These are phyloP conservation scores for Chrysolina oricalcia DNA, from an alignment of 2,888 invertebrate species.

Conservation along the genomic window DNA sequence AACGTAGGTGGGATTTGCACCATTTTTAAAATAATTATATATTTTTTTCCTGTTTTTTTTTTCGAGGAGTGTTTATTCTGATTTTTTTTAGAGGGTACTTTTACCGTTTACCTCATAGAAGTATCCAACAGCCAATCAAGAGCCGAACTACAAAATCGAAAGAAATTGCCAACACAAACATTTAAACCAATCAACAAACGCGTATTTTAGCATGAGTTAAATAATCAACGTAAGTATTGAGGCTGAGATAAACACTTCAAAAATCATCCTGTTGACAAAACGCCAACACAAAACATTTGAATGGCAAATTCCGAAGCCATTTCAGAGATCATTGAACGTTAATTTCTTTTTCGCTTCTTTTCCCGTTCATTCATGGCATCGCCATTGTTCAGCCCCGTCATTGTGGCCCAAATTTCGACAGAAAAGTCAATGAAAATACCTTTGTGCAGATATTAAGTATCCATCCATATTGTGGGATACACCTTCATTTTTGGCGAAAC, in stretches of 20 bases:
- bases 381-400: slow-evolving; percentile 21
- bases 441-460: slow-evolving; percentile 38
- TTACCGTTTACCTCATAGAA: no score
- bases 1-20: no score
- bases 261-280: not conserved
- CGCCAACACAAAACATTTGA: not conserved
- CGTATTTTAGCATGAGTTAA: no score
- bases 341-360: slow-evolving; percentile 25
- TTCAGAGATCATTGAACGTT: slow-evolving; percentile 18
- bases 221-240: not conserved
- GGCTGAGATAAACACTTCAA: not conserved
- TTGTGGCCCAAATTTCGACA: slow-evolving; percentile 31
- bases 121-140: no score
- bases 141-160: no score
- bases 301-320: not conserved
- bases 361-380: slow-evolving; percentile 20
- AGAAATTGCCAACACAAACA: no score
- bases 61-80: no score
- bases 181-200: no score
- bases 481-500: slow-evolving; percentile 41
- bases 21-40: no score
- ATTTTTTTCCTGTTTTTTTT: no score
- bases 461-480: slow-evolving; percentile 31
- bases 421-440: slow-evolving; percentile 47
- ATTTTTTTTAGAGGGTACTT: no score